A percentile compares a stretch with the other conserved stretches of the same genome.
Conservation (phyloP, 2,113 vertebrate species). For the Oryzias woworae region DNA sequence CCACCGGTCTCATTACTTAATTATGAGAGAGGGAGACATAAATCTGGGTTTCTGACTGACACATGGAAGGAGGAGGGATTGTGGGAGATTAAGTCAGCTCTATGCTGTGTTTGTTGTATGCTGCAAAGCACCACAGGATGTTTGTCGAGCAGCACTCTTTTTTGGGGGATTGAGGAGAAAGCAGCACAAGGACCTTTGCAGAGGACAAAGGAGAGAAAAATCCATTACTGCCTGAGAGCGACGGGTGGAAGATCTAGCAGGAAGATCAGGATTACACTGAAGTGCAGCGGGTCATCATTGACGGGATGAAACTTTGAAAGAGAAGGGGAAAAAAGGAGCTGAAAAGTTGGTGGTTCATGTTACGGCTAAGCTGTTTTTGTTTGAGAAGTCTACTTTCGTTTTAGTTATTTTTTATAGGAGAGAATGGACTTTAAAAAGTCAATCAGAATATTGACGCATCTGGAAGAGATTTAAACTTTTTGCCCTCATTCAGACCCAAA, state of each 20-base stretch:
- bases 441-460: conserved; percentile 29
- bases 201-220: conserved; percentile 19
- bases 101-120: conserved; percentile 54
- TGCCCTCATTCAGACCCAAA: conserved; percentile 10
- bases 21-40: conserved; percentile 65
- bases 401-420: conserved; percentile 17
- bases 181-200: conserved; percentile 41
- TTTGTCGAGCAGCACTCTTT: conserved; percentile 58
- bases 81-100: conserved; percentile 72
- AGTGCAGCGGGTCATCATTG: conserved; percentile 30
- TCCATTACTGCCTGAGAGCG: conserved; percentile 30
- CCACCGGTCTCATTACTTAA: conserved; percentile 57
- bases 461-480: conserved; percentile 39
- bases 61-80: conserved; percentile 65
- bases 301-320: conserved; percentile 40
- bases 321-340: not conserved
- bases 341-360: not conserved
- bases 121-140: conserved; percentile 63
- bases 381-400: conserved; percentile 28
- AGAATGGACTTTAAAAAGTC: conserved; percentile 41
- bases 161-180: conserved; percentile 49
- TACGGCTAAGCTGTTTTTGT: conserved; percentile 28
- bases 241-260: conserved; percentile 40
- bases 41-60: conserved; percentile 62
- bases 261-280: conserved; percentile 52